These are phyloP conservation scores for Zeugodacus cucurbitae DNA, from an alignment of 1,140 invertebrate genomes.

Conservation along the genomic window DNA sequence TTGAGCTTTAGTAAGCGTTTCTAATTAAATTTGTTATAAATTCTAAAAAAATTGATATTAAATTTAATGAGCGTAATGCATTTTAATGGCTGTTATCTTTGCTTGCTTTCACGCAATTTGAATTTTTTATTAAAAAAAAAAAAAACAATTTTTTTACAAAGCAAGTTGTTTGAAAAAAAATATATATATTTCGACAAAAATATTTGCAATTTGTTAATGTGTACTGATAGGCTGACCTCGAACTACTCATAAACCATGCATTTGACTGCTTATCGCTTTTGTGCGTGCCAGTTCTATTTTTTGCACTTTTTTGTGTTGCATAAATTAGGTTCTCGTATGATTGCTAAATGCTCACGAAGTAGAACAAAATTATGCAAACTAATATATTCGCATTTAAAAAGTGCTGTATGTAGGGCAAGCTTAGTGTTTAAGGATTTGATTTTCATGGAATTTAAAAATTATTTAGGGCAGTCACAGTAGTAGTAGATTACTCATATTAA, in stretches of 20 bases:
- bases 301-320: background rate
- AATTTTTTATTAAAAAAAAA: too few relatives aligned
- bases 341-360: background rate
- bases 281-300: background rate
- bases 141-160: background rate
- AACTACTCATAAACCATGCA: conserved; percentile 15
- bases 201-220: background rate
- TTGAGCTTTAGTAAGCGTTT: too few relatives aligned
- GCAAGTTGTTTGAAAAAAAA: too few relatives aligned
- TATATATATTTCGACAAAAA: background rate
- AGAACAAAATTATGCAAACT: background rate
- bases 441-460: background rate
- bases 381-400: background rate
- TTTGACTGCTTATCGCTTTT: background rate
- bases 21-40: too few relatives aligned
- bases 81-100: too few relatives aligned
- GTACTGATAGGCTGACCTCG: conserved; percentile 8
- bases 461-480: too few relatives aligned
- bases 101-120: too few relatives aligned
- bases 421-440: background rate
- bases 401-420: background rate
- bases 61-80: too few relatives aligned
- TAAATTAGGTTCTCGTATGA: background rate
- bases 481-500: too few relatives aligned
- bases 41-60: too few relatives aligned